Conservation (phyloP, 2,888 invertebrate species). For the Timandra comae region DNA sequence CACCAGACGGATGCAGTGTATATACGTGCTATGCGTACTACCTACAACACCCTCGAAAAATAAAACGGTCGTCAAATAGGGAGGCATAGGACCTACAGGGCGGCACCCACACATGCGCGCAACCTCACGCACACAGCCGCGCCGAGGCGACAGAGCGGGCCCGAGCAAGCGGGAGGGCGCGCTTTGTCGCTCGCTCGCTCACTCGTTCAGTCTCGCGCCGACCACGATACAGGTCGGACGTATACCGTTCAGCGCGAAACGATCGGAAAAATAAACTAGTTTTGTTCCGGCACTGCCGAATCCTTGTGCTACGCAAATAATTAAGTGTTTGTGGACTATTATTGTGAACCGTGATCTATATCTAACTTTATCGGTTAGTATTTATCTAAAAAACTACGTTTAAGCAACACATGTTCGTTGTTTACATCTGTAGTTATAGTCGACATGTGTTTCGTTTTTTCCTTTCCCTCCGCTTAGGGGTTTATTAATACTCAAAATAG, state of each 20-base stretch:
- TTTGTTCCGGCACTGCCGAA: conserved; percentile 62
- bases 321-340: conserved; percentile 63
- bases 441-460: conserved; percentile 55
- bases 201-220: conserved; percentile 75
- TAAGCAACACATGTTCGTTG: conserved; percentile 50
- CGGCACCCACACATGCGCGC: conserved; percentile 40
- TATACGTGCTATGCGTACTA: conserved; percentile 4
- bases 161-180: conserved; percentile 52
- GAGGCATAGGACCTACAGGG: conserved; percentile 33
- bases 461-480: conserved; percentile 46
- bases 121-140: conserved; percentile 43
- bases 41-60: conserved; percentile 36
- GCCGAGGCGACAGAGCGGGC: conserved; percentile 27
- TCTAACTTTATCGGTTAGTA: conserved; percentile 65
- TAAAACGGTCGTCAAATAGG: conserved; percentile 33
- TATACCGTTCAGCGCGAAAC: conserved; percentile 53
- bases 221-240: conserved; percentile 55
- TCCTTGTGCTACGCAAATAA: conserved; percentile 50
- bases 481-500: conserved; percentile 55
- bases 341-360: conserved; percentile 56
- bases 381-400: conserved; percentile 24
- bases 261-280: conserved; percentile 71
- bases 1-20: conserved; percentile 33
- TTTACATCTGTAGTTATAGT: conserved; percentile 60
- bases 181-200: conserved; percentile 17